A percentile compares a stretch with the other conserved stretches of the same genome.
Conservation (phyloP, 2,797 vertebrate species). For the Sebastes taczanowskii region DNA sequence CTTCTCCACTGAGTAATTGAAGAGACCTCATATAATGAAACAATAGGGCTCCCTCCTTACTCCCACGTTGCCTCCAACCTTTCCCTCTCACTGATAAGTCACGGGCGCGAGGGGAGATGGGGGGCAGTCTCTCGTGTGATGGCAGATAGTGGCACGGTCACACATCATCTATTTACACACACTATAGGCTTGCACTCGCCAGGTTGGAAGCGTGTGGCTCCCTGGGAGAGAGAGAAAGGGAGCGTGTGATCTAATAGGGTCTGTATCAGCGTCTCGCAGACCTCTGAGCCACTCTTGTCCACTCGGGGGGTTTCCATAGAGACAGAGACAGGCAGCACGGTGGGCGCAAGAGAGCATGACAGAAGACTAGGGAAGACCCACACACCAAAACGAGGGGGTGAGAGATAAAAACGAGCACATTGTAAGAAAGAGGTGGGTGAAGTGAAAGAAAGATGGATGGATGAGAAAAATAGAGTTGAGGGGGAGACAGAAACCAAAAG, state of each 20-base stretch:
- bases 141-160: slow-evolving; percentile 16
- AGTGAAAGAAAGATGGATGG: slow-evolving; percentile 17
- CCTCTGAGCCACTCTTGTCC: slow-evolving; percentile 74
- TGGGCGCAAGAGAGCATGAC: slow-evolving; percentile 63
- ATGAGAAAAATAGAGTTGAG: slow-evolving; percentile 29
- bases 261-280: slow-evolving; percentile 73
- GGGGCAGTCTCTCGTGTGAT: neutral
- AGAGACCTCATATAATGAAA: slow-evolving; percentile 53
- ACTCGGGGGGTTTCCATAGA: slow-evolving; percentile 80
- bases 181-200: neutral
- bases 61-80: slow-evolving; percentile 22
- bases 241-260: slow-evolving; percentile 65
- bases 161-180: slow-evolving; percentile 29
- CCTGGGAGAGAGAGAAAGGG: slow-evolving; percentile 18
- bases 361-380: slow-evolving; percentile 77
- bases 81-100: slow-evolving; percentile 38
- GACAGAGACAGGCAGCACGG: slow-evolving; percentile 67
- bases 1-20: slow-evolving; percentile 47
- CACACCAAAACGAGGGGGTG: slow-evolving; percentile 63
- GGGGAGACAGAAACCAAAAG: slow-evolving; percentile 12
- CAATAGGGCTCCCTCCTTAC: slow-evolving; percentile 34
- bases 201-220: slow-evolving; percentile 21
- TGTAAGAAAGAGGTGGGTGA: slow-evolving; percentile 20
- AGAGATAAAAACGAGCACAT: slow-evolving; percentile 45
- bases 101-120: neutral